These are phyloP conservation scores for Thecophora atra DNA, from an alignment of 2,888 invertebrate genomes.

Conservation along the genomic window DNA sequence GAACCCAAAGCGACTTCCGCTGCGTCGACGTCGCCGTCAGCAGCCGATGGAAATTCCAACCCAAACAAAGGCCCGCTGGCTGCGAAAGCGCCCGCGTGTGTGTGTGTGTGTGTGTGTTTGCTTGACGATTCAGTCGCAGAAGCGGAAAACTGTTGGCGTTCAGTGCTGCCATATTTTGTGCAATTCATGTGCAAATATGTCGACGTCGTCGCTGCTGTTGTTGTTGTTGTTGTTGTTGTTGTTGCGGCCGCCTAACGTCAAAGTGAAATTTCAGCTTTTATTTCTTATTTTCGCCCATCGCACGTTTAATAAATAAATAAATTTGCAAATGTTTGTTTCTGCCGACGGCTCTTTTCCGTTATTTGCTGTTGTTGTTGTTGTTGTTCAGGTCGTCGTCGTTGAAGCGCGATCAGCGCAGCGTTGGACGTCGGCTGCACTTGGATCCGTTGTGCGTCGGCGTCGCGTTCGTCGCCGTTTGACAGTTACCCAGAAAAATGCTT, in stretches of 20 bases:
- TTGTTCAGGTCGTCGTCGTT: not conserved
- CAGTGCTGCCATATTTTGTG: constrained; percentile 31
- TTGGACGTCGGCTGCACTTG: not conserved
- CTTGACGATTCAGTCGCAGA: constrained; percentile 7
- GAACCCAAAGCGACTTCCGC: constrained; percentile 17
- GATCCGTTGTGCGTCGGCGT: constrained; percentile 13
- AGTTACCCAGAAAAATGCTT: constrained; percentile 4
- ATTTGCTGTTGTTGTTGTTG: not conserved
- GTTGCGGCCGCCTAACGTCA: constrained; percentile 7
- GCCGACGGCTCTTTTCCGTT: not conserved
- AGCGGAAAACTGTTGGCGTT: constrained; percentile 30
- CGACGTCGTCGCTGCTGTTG: constrained; percentile 1
- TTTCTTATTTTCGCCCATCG: not conserved
- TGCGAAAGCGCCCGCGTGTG: not conserved
- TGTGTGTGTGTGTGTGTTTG: not conserved
- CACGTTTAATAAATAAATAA: not conserved
- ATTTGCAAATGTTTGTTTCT: constrained; percentile 8
- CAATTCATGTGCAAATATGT: constrained; percentile 32
- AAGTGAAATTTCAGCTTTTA: constrained; percentile 28
- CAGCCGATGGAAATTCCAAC: constrained; percentile 16
- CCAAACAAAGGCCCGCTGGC: constrained; percentile 26
- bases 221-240: not conserved
- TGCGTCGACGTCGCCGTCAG: not conserved
- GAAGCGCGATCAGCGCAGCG: not conserved
- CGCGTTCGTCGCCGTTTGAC: constrained; percentile 21